Conservation (phyloP, 2,113 vertebrate species). For the Pelvicachromis taeniatus region DNA sequence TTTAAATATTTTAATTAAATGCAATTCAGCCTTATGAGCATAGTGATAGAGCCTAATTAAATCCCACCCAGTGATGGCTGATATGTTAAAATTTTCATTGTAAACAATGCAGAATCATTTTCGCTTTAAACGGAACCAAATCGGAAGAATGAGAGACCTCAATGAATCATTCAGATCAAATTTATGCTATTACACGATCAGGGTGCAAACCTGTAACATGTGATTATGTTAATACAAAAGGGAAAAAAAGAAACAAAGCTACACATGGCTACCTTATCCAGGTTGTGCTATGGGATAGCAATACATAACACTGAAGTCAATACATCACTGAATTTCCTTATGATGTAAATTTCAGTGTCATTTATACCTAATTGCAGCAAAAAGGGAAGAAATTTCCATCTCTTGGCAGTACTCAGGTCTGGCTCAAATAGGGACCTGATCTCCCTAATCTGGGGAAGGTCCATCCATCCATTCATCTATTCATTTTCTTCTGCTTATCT, state of each 20-base stretch:
- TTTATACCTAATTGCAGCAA: background rate
- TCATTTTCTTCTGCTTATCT: too few species aligned
- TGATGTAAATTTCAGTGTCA: background rate
- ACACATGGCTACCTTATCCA: too few species aligned
- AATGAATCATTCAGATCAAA: background rate
- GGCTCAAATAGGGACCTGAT: too few species aligned
- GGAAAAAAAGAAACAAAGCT: rapidly evolving
- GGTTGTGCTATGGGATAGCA: too few species aligned
- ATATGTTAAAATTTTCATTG: background rate
- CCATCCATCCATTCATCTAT: too few species aligned
- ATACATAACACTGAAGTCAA: too few species aligned
- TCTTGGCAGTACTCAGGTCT: background rate
- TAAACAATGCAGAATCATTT: background rate
- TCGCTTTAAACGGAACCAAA: background rate
- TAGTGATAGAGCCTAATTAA: background rate
- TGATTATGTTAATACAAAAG: background rate
- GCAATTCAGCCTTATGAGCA: background rate
- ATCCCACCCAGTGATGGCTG: background rate
- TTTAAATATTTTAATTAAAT: background rate
- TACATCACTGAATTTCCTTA: too few species aligned
- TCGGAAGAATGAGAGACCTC: background rate
- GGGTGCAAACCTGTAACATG: background rate
- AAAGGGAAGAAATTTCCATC: background rate
- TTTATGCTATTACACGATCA: background rate
- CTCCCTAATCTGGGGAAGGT: too few species aligned